Base-by-base conservation (phyloP, 2,888 invertebrate genomes). In the Taphrorychus bicolor region DNA sequence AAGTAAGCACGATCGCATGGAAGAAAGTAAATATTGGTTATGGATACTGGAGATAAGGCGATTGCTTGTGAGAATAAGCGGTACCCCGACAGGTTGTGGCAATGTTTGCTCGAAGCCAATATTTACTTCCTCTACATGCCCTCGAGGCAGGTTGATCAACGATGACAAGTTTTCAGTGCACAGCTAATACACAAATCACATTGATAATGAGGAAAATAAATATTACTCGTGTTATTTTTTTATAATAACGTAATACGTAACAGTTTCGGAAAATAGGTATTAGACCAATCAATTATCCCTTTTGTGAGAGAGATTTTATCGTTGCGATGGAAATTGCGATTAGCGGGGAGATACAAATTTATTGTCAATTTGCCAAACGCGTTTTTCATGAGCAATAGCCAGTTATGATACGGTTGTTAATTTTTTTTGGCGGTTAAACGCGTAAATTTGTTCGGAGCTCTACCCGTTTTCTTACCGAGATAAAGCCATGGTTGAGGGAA, bases 51-150 rank as follows among this genome's bases (percentile, higher is more conserved):
- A 48, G 61, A 54, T 54, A 59, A 17, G 45, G 19, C 49, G 66
- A 66, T 69, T 54, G 59, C 57, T 59, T 59, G 69, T 69, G 69
- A 61, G 69, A 69, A 69, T 66, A 65, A 52, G 62, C 65, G 24
- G 54, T 32, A 48, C 49, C 40, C 40, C 51, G 51, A 40, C 59
- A 49, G 59, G 59, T 59, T 49, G 18, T 17, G 40, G 19, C 21
- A 14, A 32, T 51, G 59, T 59, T 59, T 59, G 59, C 19, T 59
- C 32, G 16, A 48, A 5, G 16, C 16, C 14, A 48, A 48, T 48
- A 48, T 48, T 48, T n/a, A 48, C 48, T 48, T 48, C 48, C 48
- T 48, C 18, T 48, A 18, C 48, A 1, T 48, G 2, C 17, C 5
- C 48, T 14, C 48, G 16, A 18, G 48, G 19, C 48, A 48, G 48